Evolutionary conservation across 2,888 invertebrate species (phyloP).

Genomic region (Alentia gelatinosa): DNA sequence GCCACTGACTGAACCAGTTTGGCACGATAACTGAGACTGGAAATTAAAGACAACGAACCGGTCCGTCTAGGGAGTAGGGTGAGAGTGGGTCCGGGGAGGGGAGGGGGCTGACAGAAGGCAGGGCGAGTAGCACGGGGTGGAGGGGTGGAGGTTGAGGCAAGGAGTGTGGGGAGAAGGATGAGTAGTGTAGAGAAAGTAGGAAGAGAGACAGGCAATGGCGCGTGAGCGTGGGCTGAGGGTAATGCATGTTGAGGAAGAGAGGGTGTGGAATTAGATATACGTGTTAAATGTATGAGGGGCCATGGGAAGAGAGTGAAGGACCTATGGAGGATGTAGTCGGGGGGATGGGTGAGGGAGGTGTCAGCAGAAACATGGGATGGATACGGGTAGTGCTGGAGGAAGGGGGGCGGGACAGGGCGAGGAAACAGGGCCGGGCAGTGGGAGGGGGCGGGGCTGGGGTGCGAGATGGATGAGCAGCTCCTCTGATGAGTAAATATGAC

Average conservation of each 20-base stretch:
- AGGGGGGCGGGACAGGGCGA: background rate
- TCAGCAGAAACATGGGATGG: no score
- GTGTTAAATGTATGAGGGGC: no score
- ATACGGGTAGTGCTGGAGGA: background rate
- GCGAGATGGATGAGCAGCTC: slow-evolving; percentile 32
- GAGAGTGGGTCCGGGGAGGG: background rate
- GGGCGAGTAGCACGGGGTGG: background rate
- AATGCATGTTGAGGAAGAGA: background rate
- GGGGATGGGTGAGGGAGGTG: background rate
- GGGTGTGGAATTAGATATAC: no score
- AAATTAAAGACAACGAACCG: background rate
- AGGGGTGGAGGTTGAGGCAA: background rate
- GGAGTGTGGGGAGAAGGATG: background rate
- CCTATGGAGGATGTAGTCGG: background rate
- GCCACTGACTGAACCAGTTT: background rate
- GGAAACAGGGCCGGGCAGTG: background rate
- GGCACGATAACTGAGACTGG: background rate
- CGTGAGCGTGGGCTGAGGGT: background rate
- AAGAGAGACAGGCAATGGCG: background rate
- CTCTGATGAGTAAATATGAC: slow-evolving; percentile 40
- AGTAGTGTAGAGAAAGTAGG: background rate
- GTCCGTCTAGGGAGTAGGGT: background rate
- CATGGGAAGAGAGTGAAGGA: background rate
- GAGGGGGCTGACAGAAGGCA: background rate
- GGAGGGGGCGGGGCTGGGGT: background rate